Base-by-base conservation (phyloP, 2,113 vertebrate genomes). In the Clinocottus analis region DNA sequence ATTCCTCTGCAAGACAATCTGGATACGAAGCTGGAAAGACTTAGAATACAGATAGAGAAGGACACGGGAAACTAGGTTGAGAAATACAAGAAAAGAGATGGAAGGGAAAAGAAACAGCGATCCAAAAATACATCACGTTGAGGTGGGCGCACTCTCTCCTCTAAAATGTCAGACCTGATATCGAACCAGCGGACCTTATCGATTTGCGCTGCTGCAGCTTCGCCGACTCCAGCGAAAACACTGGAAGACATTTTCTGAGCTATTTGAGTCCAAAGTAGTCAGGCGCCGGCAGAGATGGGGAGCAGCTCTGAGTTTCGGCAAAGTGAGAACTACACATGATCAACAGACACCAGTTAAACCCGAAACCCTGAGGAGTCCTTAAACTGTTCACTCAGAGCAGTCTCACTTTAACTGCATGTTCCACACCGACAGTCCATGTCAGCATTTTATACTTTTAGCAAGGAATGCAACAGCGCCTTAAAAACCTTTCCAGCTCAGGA, bases 121-220 rank as follows among this genome's bases (percentile, higher is more conserved):
- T 39, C 45, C 77, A 45, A 61, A 68, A 78, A 59, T 76, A 23
- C 33, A 7, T 76, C 21, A 13, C 0, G 2, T 53, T 16, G 64
- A 83, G 60, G 67, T 70, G 73, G 69, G 35, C 5, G 45, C 59
- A 47, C 77, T 71, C 35, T 37, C 70, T 85, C 60, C 39, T 63
- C 33, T 53, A 29, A 64, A 79, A 65, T 69, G 72, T 85, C 81
- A 69, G 55, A 65, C 84, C 67, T 43, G 51, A 70, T 84, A 77
- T 74, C 1, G 61, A 83, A 84, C 72, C 51, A 29, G 59, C 1
- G 1, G 51, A 76, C 72, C 71, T 41, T 60, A 86, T 83, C 1
- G 81, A 86, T 83, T 70, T 16, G 29, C 60, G 23, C 49, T 43
- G 51, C 51, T 51, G 53, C 47, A 27, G 67, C 53, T 72, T 56